Conservation (phyloP, 1,140 invertebrate genomes). For the Trichonephila clavipes region DNA sequence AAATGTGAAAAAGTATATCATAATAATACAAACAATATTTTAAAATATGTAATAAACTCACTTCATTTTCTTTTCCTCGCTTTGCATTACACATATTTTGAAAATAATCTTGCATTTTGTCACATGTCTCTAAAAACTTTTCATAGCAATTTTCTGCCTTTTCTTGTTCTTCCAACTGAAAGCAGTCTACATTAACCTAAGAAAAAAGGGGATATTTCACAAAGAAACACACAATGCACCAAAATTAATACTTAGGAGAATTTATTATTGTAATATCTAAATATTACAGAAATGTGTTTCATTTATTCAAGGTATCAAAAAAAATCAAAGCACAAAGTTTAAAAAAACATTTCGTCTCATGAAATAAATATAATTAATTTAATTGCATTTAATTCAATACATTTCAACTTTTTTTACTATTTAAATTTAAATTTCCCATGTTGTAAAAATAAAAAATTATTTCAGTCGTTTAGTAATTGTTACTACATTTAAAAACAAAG, state of each 20-base stretch:
- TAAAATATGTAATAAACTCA: background rate
- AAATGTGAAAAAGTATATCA: background rate
- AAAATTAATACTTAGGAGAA: too few species aligned
- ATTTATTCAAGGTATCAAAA: background rate
- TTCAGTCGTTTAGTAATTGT: too few species aligned
- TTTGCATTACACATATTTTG: conserved; percentile 86
- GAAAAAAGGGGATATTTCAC: background rate
- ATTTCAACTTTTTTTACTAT: too few species aligned
- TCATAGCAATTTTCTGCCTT: conserved; percentile 86
- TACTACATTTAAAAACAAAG: too few species aligned
- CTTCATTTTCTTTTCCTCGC: conserved; percentile 80
- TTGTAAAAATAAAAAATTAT: too few species aligned
- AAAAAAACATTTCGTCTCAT: too few species aligned
- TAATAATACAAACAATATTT: background rate
- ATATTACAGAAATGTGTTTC: background rate
- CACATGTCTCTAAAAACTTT: conserved; percentile 86
- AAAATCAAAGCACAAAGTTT: background rate
- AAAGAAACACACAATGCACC: background rate
- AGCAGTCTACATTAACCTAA: conserved; percentile 68
- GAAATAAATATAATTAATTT: too few species aligned
- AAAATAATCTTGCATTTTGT: conserved; percentile 85
- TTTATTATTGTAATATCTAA: background rate
- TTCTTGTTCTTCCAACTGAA: conserved; percentile 86
- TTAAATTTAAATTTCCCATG: too few species aligned
- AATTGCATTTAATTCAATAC: too few species aligned